phyloP scores from a whole-genome alignment of 2,888 invertebrate species.

The Ornithoptera priamus region DNA sequence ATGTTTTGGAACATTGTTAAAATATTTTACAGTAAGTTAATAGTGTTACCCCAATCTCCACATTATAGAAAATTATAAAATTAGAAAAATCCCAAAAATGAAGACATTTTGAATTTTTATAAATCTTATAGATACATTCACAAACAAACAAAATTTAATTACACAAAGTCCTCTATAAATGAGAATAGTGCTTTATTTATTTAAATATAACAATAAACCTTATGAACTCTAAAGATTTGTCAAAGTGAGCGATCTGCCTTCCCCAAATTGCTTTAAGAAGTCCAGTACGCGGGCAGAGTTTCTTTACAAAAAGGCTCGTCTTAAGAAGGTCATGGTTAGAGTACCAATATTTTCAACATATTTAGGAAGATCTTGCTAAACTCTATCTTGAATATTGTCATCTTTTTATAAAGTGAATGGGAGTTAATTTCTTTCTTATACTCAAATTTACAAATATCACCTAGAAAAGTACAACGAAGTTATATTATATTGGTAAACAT shows the following conservation, averaged over 20 bases:
- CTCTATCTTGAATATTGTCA: no score
- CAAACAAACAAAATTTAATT: neutral
- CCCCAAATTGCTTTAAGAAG: constrained; percentile 42
- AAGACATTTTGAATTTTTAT: no score
- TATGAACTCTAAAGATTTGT: constrained; percentile 4
- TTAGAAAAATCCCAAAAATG: no score
- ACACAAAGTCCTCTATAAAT: neutral
- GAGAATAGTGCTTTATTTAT: constrained; percentile 5
- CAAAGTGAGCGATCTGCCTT: constrained; percentile 44
- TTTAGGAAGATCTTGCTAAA: neutral
- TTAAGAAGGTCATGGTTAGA: constrained; percentile 51
- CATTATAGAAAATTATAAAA: no score
- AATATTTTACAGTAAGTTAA: constrained; percentile 2
- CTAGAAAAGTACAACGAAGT: no score
- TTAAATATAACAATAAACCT: neutral
- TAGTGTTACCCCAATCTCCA: neutral
- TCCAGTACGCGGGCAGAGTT: constrained; percentile 46
- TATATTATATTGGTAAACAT: no score
- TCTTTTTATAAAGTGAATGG: neutral
- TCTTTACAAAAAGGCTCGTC: constrained; percentile 51
- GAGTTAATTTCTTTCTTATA: neutral
- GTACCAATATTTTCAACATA: neutral
- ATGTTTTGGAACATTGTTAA: constrained; percentile 13
- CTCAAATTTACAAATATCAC: neutral
- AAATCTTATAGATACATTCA: no score